Percentiles rank a stretch among this genome's conserved stretches.
Evolutionary conservation across 1,140 invertebrate species (phyloP).

Genomic region (Thaumetopoea pityocampa): DNA sequence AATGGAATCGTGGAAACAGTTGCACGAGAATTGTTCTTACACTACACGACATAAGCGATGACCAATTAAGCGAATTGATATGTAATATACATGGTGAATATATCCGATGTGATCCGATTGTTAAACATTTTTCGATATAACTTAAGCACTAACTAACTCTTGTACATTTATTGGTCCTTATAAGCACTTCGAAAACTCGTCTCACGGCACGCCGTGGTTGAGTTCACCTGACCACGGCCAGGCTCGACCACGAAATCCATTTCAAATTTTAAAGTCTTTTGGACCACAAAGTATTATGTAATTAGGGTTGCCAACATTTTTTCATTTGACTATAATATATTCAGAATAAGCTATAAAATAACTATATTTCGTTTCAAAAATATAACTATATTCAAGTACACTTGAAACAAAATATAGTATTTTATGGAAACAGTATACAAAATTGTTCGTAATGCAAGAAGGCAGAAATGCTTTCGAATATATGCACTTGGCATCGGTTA

Average conservation of each 20-base stretch:
- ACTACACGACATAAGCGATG: constrained; percentile 5
- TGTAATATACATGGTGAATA: constrained; percentile 40
- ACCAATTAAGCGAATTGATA: constrained; percentile 42
- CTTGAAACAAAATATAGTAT: too few species aligned
- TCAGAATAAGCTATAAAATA: too few species aligned
- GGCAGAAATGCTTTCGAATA: too few species aligned
- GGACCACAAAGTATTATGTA: too few species aligned
- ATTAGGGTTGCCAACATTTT: too few species aligned
- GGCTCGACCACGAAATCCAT: not conserved
- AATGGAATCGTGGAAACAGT: constrained; percentile 9
- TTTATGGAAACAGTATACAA: too few species aligned
- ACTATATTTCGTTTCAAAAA: too few species aligned
- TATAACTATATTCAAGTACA: too few species aligned
- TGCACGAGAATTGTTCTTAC: constrained; percentile 5
- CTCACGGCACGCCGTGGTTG: not conserved
- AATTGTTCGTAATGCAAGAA: too few species aligned
- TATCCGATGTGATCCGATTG: constrained; percentile 10
- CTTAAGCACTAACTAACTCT: constrained; percentile 30
- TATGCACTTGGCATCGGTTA: too few species aligned
- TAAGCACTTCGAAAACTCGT: constrained; percentile 17
- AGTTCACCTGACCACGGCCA: not conserved
- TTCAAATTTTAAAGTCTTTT: not conserved
- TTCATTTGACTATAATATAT: too few species aligned
- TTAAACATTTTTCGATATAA: constrained; percentile 14
- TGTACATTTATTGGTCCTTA: constrained; percentile 35